Evolutionary conservation across 1,140 invertebrate genomes (phyloP).

Genomic region (Drosophila teissieri): DNA sequence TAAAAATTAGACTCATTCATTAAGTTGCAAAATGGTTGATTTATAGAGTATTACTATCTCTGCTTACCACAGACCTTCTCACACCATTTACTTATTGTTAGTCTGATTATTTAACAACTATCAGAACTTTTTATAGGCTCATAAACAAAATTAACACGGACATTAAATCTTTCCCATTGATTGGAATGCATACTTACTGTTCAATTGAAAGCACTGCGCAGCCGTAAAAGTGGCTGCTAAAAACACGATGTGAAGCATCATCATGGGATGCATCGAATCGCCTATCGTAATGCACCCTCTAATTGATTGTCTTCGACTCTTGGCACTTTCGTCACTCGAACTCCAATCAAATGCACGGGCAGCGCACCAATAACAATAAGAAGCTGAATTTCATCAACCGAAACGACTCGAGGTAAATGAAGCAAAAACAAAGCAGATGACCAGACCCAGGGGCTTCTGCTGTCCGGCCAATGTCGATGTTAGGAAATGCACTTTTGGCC

Average conservation of each 20-base stretch:
- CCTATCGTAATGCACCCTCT: slow-evolving; percentile 38
- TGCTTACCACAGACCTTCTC: background rate
- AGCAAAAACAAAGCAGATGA: slow-evolving; percentile 49
- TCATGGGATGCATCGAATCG: slow-evolving; percentile 39
- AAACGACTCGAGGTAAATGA: slow-evolving; percentile 41
- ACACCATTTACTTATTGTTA: background rate
- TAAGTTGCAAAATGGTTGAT: too few species aligned
- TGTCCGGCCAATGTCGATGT: slow-evolving; percentile 71
- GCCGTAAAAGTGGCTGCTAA: slow-evolving; percentile 47
- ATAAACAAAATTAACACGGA: slow-evolving; percentile 20
- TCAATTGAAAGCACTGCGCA: slow-evolving; percentile 64
- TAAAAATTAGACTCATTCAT: too few species aligned
- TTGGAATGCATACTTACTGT: slow-evolving; percentile 67
- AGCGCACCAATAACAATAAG: slow-evolving; percentile 35
- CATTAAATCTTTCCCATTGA: slow-evolving; percentile 4
- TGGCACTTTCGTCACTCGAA: slow-evolving; percentile 65
- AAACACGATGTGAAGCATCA: slow-evolving; percentile 42
- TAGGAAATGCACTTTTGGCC: slow-evolving; percentile 68
- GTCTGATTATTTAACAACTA: slow-evolving; percentile 1
- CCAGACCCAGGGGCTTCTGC: slow-evolving; percentile 40
- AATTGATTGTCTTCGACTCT: slow-evolving; percentile 46
- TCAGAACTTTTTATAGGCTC: slow-evolving; percentile 20
- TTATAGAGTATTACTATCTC: background rate
- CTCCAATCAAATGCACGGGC: slow-evolving; percentile 43
- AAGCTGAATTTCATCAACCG: slow-evolving; percentile 66